Evolutionary conservation across 2,797 vertebrate genomes (phyloP).

Genomic region (Petrocephalus sullivani): DNA sequence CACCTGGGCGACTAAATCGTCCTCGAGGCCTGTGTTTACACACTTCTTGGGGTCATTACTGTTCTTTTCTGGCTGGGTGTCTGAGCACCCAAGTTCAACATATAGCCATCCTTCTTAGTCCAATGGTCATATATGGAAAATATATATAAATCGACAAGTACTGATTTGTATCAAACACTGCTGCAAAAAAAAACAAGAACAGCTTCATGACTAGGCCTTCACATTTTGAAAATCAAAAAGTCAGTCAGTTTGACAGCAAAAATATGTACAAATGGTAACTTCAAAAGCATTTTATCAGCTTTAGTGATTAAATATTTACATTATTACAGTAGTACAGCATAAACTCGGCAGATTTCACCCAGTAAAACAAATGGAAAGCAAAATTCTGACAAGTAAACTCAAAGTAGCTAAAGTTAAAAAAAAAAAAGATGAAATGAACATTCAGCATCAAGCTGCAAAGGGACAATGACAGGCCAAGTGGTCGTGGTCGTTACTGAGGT

Average conservation of each 20-base stretch:
- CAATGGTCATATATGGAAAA: not conserved
- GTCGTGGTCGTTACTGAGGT: constrained; percentile 36
- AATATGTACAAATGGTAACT: not conserved
- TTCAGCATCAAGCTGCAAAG: constrained; percentile 23
- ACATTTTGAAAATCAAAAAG: not conserved
- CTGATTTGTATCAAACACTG: not conserved
- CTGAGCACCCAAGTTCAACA: not conserved
- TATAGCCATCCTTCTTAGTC: not conserved
- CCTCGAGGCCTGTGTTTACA: not conserved
- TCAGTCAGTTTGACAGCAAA: not conserved
- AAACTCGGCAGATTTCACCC: not conserved
- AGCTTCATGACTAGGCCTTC: not conserved
- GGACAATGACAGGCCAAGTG: constrained; percentile 33
- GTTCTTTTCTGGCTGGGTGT: not conserved
- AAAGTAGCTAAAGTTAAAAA: not conserved
- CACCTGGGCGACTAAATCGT: constrained; percentile 34
- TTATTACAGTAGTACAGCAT: not conserved
- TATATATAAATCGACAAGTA: not conserved
- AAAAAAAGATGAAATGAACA: constrained; percentile 11
- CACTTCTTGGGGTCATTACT: not conserved
- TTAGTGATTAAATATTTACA: not conserved
- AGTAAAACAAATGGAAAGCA: not conserved
- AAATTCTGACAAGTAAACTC: not conserved
- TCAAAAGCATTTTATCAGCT: not conserved
- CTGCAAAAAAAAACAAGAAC: not conserved